Evolutionary conservation across 2,113 vertebrate species (phyloP).

Genomic region (Cochlearius cochlearius): DNA sequence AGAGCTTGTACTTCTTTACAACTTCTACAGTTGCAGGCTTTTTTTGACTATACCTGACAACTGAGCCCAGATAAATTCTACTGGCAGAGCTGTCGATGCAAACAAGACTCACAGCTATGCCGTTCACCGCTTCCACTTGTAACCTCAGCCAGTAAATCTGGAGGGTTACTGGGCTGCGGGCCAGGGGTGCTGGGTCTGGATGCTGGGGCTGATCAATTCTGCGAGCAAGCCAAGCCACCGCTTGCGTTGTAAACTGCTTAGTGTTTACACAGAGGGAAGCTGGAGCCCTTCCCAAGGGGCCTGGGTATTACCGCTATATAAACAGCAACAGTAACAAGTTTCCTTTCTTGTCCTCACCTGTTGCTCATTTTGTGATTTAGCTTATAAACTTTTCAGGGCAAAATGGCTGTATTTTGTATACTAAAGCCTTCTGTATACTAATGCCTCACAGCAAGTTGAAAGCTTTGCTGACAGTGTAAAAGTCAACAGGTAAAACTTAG

Average conservation of each 20-base stretch:
- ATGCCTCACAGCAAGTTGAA: neutral
- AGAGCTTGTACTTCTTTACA: neutral
- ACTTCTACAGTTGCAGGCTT: neutral
- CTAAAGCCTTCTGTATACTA: neutral
- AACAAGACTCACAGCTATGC: neutral
- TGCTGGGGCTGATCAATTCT: neutral
- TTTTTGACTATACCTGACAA: neutral
- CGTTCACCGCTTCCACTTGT: neutral
- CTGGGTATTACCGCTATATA: neutral
- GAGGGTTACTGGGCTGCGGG: neutral
- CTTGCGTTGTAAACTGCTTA: accelerated
- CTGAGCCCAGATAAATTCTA: neutral
- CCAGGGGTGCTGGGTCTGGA: neutral
- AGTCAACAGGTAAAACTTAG: neutral
- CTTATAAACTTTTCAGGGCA: neutral
- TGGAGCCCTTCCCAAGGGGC: neutral
- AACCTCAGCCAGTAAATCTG: too few relatives aligned
- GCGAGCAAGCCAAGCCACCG: accelerated
- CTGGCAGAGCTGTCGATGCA: neutral
- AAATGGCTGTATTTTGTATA: neutral
- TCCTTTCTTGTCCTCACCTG: neutral
- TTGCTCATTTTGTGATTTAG: neutral
- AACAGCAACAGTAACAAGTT: neutral
- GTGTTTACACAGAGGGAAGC: neutral
- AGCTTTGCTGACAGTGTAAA: neutral